A percentile compares a stretch with the other conserved stretches of the same genome.
Evolutionary conservation across 1,140 invertebrate genomes (phyloP).

Genomic region (Drosophila jambulina): DNA sequence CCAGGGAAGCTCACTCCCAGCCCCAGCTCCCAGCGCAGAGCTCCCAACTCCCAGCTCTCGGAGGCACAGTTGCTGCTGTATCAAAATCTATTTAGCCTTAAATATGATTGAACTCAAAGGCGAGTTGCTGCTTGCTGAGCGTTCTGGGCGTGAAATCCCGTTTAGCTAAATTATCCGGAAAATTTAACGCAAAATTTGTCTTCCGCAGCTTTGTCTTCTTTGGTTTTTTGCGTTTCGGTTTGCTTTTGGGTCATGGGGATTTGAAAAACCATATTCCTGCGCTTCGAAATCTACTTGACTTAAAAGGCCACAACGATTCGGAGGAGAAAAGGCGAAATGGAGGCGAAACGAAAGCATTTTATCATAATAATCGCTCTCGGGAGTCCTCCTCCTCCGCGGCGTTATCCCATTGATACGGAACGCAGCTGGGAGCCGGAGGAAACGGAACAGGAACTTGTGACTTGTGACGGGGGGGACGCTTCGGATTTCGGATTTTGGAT

Average conservation of each 20-base stretch:
- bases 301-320: constrained; percentile 39
- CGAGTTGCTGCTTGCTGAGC: constrained; percentile 13
- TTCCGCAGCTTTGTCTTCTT: constrained; percentile 57
- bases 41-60: constrained; percentile 11
- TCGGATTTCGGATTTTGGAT: constrained; percentile 13
- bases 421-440: constrained; percentile 50
- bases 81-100: constrained; percentile 72
- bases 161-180: constrained; percentile 81
- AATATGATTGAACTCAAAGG: constrained; percentile 75
- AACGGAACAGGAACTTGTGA: constrained; percentile 46
- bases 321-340: constrained; percentile 15
- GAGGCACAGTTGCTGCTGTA: constrained; percentile 24
- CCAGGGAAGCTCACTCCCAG: constrained; percentile 6
- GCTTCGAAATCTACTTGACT: constrained; percentile 46
- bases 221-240: constrained; percentile 29
- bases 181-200: constrained; percentile 73
- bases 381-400: constrained; percentile 37
- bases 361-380: constrained; percentile 82
- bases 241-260: not conserved
- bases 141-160: constrained; percentile 71
- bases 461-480: constrained; percentile 11
- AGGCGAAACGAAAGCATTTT: constrained; percentile 66
- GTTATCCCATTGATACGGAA: constrained; percentile 30
- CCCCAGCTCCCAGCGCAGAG: not conserved
- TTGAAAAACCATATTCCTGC: constrained; percentile 39